Evolutionary conservation across 2,797 vertebrate genomes (phyloP).

Genomic region (Eupleurogrammus muticus): DNA sequence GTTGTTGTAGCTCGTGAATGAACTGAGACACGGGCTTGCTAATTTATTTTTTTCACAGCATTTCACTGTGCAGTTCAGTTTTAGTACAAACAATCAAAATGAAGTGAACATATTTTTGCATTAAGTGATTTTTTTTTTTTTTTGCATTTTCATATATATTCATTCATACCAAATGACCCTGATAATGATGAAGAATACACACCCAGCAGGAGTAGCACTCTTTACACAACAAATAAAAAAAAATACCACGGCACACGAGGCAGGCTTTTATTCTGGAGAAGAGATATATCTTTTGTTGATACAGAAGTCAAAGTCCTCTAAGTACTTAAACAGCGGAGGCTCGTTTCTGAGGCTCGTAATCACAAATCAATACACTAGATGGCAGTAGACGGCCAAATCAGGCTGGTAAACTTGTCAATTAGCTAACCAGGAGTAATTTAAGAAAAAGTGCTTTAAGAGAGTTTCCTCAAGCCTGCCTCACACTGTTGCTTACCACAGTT

Average conservation of each 20-base stretch:
- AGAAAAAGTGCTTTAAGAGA: not conserved
- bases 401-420: slow-evolving; percentile 35
- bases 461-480: not conserved
- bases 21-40: slow-evolving; percentile 2
- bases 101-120: not conserved
- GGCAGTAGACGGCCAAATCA: slow-evolving; percentile 72
- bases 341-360: slow-evolving; percentile 22
- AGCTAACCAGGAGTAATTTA: slow-evolving; percentile 16
- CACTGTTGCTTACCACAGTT: not conserved
- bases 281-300: not conserved
- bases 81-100: not conserved
- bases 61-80: not conserved
- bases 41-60: too few species aligned
- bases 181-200: not conserved
- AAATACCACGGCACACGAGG: not conserved
- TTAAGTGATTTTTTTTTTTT: not conserved
- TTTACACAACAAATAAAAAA: not conserved
- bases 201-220: too few species aligned
- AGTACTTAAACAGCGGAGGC: slow-evolving; percentile 5
- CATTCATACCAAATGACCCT: not conserved
- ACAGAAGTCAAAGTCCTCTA: not conserved
- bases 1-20: not conserved
- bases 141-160: not conserved
- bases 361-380: slow-evolving; percentile 71
- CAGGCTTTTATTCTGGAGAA: not conserved